A percentile compares a stretch with the other conserved stretches of the same genome.
Conservation (phyloP, 64 coral and sea anemone genomes). For the Montipora efflorescens region DNA sequence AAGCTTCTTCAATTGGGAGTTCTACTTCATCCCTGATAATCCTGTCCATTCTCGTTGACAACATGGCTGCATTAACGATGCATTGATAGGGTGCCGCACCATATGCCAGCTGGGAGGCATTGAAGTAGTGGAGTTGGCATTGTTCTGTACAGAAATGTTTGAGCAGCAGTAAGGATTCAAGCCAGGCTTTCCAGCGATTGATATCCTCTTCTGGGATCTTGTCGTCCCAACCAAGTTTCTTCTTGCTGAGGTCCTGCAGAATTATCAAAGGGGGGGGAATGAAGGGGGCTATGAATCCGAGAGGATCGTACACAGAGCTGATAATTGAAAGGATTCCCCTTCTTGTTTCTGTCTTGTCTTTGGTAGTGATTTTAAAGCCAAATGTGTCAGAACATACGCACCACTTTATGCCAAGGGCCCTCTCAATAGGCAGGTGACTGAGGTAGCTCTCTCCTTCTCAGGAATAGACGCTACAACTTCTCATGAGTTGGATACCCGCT, state of each 20-base stretch:
- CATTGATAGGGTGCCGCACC: constrained; percentile 25
- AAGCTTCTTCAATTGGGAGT: too few species aligned
- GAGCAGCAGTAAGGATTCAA: not conserved
- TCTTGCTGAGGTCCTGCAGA: not conserved
- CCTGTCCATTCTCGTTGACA: not conserved
- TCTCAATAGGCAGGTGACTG: constrained; percentile 11
- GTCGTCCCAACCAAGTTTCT: not conserved
- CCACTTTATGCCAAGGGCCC: constrained; percentile 6
- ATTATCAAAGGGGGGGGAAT: not conserved
- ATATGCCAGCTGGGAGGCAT: constrained; percentile 25
- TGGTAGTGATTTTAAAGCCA: not conserved
- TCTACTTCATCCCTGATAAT: too few species aligned
- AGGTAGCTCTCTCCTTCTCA: constrained; percentile 12
- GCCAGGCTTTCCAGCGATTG: not conserved
- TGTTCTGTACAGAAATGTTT: too few species aligned
- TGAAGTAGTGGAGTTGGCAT: constrained; percentile 42
- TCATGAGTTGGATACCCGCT: not conserved
- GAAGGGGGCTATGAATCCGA: not conserved
- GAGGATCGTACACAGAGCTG: not conserved
- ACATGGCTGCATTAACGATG: not conserved
- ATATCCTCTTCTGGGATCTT: not conserved
- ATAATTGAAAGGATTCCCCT: not conserved
- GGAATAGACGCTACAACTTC: not conserved
- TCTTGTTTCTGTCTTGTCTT: not conserved
- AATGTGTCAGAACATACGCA: not conserved